phyloP scores from a whole-genome alignment of 2,888 invertebrate species.

The Thecocarcelia acutangulata region DNA sequence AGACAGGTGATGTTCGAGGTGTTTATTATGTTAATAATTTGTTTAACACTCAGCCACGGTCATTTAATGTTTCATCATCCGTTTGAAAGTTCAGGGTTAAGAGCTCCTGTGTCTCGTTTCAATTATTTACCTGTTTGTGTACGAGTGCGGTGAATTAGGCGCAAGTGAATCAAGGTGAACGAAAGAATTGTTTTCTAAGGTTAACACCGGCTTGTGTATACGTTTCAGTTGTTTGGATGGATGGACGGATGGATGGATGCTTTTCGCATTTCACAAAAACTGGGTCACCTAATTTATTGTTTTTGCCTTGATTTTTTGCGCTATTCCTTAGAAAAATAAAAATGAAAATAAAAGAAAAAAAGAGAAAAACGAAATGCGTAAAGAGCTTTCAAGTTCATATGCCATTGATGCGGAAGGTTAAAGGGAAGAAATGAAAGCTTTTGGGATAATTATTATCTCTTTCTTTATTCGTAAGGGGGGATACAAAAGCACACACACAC shows the following conservation, averaged over 20 bases:
- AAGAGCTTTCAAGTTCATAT: conserved; percentile 42
- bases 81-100: conserved; percentile 55
- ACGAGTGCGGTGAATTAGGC: background rate
- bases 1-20: no score
- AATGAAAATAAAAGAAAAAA: background rate
- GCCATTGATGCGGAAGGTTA: background rate
- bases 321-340: background rate
- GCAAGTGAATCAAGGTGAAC: conserved; percentile 9
- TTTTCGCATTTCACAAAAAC: conserved; percentile 16
- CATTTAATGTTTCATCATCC: conserved; percentile 21
- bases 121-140: background rate
- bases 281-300: conserved; percentile 53
- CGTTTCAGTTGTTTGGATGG: background rate
- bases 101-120: conserved; percentile 2
- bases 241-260: no score
- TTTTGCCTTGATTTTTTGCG: background rate
- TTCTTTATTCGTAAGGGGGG: background rate
- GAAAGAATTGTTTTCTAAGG: conserved; percentile 34
- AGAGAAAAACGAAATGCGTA: background rate
- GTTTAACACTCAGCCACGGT: conserved; percentile 2
- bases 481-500: background rate
- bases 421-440: conserved; percentile 22
- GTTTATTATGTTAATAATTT: conserved; percentile 8
- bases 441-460: conserved; percentile 14
- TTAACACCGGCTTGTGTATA: conserved; percentile 50